Percentiles rank a stretch among this genome's conserved stretches.
These are phyloP conservation scores for Oncorhynchus tshawytscha DNA, from an alignment of 2,113 vertebrate species.

Conservation along the genomic window DNA sequence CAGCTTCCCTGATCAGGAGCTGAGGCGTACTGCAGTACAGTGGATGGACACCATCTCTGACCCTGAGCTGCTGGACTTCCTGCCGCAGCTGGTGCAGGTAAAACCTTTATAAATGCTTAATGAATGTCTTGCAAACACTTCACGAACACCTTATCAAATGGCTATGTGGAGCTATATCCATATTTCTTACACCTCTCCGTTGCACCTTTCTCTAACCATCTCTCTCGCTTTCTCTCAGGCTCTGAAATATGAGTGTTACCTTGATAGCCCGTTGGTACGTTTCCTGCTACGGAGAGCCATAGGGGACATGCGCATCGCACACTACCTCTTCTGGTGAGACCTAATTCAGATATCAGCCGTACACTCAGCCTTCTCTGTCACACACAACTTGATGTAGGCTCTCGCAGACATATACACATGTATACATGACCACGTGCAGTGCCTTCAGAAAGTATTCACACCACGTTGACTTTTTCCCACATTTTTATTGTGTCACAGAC, in stretches of 20 bases:
- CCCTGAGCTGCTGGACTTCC: conserved; percentile 89
- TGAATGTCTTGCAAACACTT: too few species aligned
- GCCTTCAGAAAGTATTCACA: too few species aligned
- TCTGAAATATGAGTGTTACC: conserved; percentile 96
- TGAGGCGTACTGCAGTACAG: conserved; percentile 89
- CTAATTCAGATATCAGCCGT: neutral
- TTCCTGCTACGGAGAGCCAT: conserved; percentile 93
- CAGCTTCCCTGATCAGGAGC: conserved; percentile 95
- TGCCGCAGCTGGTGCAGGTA: conserved; percentile 97
- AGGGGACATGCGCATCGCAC: conserved; percentile 87
- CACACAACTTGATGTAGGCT: neutral
- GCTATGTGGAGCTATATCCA: too few species aligned
- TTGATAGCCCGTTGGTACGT: conserved; percentile 93
- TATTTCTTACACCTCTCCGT: too few species aligned
- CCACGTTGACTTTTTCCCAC: too few species aligned
- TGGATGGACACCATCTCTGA: conserved; percentile 95
- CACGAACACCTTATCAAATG: too few species aligned
- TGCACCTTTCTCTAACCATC: conserved; percentile 55
- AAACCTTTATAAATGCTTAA: neutral
- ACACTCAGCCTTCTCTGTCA: neutral
- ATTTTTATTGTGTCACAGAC: too few species aligned
- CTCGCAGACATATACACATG: neutral
- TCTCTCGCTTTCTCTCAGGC: conserved; percentile 73
- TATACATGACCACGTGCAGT: too few species aligned
- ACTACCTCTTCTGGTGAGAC: conserved; percentile 94